phyloP scores from a whole-genome alignment of 2,797 vertebrate species.

The Myotis pilosus region DNA sequence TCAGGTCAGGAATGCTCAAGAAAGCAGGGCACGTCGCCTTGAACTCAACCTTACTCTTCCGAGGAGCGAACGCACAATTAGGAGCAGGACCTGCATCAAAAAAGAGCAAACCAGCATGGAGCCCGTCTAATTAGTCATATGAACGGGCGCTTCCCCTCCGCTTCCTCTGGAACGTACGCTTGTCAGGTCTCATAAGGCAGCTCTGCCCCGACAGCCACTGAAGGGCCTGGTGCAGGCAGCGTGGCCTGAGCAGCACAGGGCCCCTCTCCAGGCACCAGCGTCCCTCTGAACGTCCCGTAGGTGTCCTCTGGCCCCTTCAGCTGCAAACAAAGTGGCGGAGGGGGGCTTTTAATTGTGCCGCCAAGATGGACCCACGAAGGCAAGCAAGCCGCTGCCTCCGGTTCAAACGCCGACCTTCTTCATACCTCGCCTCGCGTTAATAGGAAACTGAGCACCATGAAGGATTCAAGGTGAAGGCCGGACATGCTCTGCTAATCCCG shows the following conservation, averaged over 20 bases:
- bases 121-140: conserved; percentile 99
- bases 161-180: conserved; percentile 87
- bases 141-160: conserved; percentile 90
- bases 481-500: conserved; percentile 74
- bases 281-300: neutral
- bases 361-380: neutral
- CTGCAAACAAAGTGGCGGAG: neutral
- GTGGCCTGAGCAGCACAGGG: conserved; percentile 9
- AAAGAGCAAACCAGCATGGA: conserved; percentile 94
- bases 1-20: conserved; percentile 82
- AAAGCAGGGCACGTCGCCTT: conserved; percentile 86
- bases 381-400: neutral
- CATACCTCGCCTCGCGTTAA: conserved; percentile 69
- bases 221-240: conserved; percentile 78
- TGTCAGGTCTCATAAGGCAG: conserved; percentile 85
- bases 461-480: conserved; percentile 79
- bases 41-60: conserved; percentile 92
- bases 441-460: conserved; percentile 78
- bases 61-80: conserved; percentile 93
- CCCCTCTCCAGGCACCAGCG: neutral
- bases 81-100: conserved; percentile 93
- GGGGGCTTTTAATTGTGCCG: neutral
- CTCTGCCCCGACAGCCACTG: conserved; percentile 74
- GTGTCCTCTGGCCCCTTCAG: neutral
- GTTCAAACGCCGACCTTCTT: conserved; percentile 55